Evolutionary conservation across 2,888 invertebrate species (phyloP), one percentile per base, ranked within the genome.

Genomic region (Aproaerema taeniolella): DNA sequence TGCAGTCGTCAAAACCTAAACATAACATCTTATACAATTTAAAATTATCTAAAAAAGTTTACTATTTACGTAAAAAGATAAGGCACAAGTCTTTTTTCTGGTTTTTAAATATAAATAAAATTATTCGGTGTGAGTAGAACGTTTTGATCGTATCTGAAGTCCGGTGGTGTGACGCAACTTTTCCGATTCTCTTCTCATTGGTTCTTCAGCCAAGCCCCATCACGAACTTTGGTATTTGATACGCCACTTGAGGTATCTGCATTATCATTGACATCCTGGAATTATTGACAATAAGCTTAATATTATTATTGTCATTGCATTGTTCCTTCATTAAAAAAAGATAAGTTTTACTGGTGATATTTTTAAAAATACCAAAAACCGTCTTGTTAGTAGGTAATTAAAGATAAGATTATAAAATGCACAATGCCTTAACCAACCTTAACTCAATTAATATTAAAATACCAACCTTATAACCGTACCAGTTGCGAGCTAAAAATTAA

Each of bases 191-290:
- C 35, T 28, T 31, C 38, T 31, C 15, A 29, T 31, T 20, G 4
- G 38, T 16, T 43, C 45, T 57, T 89, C 90, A 95, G 67, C 94
- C 93, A 60, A 94, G 88, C 46, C 94, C 93, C 87, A 95, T 88
- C 55, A 95, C 93, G 72, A 94, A 95, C 87, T 94, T 95, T 65
- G 95, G 95, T 86, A 95, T 89, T 78, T 92, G 92, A 75, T 91
- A 92, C 42, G 93, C 93, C 66, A 92, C 91, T 81, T 94, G 91
- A 55, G 95, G 95, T 71, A 95, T 92, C 58, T 95, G 94, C 91
- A 94, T 93, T 61, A 95, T 88, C 79, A 95, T 91, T 46, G 94
- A 94, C 89, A 95, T 91, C 75, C 95, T 95, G 89, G 46, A 89
- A 90, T 6, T 20, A n/a, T n/a, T n/a, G n/a, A n/a, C n/a, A n/a